Evolutionary conservation across 2,888 invertebrate species (phyloP).

Genomic region (Zelleria hepariella): DNA sequence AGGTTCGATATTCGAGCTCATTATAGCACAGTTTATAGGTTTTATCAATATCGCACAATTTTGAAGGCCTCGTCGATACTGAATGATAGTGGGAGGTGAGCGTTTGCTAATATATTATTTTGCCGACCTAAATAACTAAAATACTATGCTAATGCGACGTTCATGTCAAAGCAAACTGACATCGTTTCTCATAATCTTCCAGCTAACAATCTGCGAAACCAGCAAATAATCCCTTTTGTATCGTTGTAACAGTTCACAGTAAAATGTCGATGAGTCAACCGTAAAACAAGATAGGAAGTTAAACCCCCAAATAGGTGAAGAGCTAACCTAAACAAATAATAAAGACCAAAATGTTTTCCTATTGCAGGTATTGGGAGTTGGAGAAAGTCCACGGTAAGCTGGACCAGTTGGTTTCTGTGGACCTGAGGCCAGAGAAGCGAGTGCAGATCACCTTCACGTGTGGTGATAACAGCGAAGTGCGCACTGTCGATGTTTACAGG

Average conservation of each 20-base stretch:
- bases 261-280: too few species aligned
- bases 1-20: too few species aligned
- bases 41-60: slow-evolving; percentile 7
- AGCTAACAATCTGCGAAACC: too few species aligned
- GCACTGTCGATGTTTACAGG: slow-evolving; percentile 82
- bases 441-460: slow-evolving; percentile 89
- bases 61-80: slow-evolving; percentile 33
- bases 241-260: too few species aligned
- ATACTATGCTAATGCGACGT: slow-evolving; percentile 29
- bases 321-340: neutral
- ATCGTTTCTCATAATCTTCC: too few species aligned
- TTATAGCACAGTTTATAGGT: neutral
- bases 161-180: neutral
- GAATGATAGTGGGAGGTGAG: slow-evolving; percentile 32
- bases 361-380: slow-evolving; percentile 82
- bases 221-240: too few species aligned
- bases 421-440: slow-evolving; percentile 87
- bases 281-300: too few species aligned
- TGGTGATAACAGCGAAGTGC: slow-evolving; percentile 80
- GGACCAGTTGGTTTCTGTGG: slow-evolving; percentile 90
- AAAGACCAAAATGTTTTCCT: neutral
- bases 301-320: too few species aligned
- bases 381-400: slow-evolving; percentile 89
- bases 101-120: slow-evolving; percentile 31
- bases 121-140: slow-evolving; percentile 46